A percentile compares a stretch with the other conserved stretches of the same genome.
These are phyloP conservation scores for Aphaenogaster floridana DNA, from an alignment of 1,140 invertebrate species.

Conservation along the genomic window DNA sequence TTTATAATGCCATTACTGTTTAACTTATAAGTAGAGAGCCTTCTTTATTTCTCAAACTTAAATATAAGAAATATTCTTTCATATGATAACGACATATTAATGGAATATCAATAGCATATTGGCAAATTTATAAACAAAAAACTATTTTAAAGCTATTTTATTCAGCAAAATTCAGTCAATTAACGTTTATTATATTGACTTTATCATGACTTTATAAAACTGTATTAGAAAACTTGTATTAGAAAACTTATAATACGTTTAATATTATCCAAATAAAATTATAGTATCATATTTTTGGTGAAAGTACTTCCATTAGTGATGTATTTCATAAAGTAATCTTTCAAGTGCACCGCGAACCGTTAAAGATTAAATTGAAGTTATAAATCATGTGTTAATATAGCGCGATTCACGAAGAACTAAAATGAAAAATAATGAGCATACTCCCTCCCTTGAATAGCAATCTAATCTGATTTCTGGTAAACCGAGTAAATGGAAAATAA, in stretches of 20 bases:
- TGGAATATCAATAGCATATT: not conserved
- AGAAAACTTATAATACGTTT: not conserved
- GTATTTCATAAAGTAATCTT: constrained; percentile 41
- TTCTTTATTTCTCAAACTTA: not conserved
- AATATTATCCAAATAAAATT: constrained; percentile 9
- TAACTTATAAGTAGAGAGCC: not conserved
- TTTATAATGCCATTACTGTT: not conserved
- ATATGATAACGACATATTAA: not conserved
- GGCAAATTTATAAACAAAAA: not conserved
- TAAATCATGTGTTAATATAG: constrained; percentile 58
- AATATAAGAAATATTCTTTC: not conserved
- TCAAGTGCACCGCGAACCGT: constrained; percentile 33
- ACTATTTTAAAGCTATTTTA: not conserved
- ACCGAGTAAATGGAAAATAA: constrained; percentile 60
- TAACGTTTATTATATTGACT: not conserved
- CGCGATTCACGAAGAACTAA: constrained; percentile 17
- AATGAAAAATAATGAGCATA: constrained; percentile 60
- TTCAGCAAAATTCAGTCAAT: not conserved
- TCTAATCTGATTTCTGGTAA: constrained; percentile 64
- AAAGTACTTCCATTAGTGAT: not conserved
- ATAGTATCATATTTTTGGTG: not conserved
- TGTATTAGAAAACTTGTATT: too few relatives aligned
- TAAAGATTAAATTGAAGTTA: constrained; percentile 54
- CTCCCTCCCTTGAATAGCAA: constrained; percentile 51
- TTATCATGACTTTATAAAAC: not conserved